phyloP scores from a whole-genome alignment of 2,888 invertebrate species.

The Microdon myrmicae region DNA sequence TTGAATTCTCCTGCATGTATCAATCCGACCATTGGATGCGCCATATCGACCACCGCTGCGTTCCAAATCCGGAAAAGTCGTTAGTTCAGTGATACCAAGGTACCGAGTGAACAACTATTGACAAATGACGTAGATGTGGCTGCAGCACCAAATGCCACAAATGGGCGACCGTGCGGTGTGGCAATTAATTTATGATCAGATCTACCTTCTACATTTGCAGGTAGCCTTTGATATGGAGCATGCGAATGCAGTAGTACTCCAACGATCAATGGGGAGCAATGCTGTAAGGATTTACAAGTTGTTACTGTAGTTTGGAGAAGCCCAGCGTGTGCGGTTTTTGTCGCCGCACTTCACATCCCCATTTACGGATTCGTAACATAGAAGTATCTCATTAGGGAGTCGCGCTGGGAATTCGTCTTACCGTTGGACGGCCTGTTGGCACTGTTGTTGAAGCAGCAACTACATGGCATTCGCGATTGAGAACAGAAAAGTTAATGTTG shows the following conservation, averaged over 20 bases:
- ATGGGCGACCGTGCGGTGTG: slow-evolving; percentile 7
- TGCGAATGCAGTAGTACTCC: slow-evolving; percentile 14
- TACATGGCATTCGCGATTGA: slow-evolving; percentile 3
- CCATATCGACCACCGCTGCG: slow-evolving; percentile 14
- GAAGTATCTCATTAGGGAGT: slow-evolving; percentile 45
- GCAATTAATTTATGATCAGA: slow-evolving; percentile 47
- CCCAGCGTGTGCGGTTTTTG: slow-evolving; percentile 22
- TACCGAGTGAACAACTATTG: slow-evolving; percentile 44
- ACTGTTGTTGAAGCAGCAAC: slow-evolving; percentile 7
- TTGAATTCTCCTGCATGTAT: slow-evolving; percentile 12
- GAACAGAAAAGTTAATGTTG: slow-evolving; percentile 12
- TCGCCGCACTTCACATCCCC: slow-evolving; percentile 40
- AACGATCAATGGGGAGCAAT: background rate
- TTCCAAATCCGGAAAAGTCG: slow-evolving; percentile 10
- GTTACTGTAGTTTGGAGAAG: slow-evolving; percentile 41
- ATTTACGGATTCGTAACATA: slow-evolving; percentile 44
- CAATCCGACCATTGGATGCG: slow-evolving; percentile 6
- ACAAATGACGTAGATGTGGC: slow-evolving; percentile 42
- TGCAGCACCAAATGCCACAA: slow-evolving; percentile 2
- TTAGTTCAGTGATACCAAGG: slow-evolving; percentile 30
- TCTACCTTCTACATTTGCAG: slow-evolving; percentile 20
- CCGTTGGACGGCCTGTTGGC: background rate
- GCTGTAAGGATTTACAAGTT: slow-evolving; percentile 38
- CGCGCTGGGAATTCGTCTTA: slow-evolving; percentile 36
- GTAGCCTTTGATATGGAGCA: slow-evolving; percentile 21